Evolutionary conservation across 2,113 vertebrate genomes (phyloP).

Genomic region (Trochalopteron elliotii): DNA sequence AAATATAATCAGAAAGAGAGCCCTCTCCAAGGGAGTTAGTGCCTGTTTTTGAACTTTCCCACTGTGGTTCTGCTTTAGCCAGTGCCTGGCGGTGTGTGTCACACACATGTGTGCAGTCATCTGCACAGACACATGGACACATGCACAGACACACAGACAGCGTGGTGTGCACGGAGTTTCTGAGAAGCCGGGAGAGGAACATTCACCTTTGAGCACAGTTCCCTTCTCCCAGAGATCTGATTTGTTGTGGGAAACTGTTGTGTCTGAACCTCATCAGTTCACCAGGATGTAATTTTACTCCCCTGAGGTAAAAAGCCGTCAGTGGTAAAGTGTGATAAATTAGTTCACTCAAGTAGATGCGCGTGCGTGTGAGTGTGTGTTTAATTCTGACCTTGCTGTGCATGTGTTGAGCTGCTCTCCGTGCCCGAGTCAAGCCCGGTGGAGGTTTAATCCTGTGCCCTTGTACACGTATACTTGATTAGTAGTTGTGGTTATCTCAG

Average conservation of each 20-base stretch:
- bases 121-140: neutral
- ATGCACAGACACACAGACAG: accelerated
- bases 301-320: conserved; percentile 74
- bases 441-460: conserved; percentile 91
- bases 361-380: conserved; percentile 42
- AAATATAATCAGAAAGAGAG: conserved; percentile 23
- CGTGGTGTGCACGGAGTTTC: accelerated
- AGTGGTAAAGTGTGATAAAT: conserved; percentile 82
- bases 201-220: neutral
- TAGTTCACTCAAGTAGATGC: conserved; percentile 72
- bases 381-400: conserved; percentile 78
- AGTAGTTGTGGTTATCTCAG: conserved; percentile 93
- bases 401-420: conserved; percentile 76
- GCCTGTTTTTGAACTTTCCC: neutral
- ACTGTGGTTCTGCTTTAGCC: neutral
- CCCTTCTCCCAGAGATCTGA: neutral
- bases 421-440: conserved; percentile 83
- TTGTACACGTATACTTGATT: conserved; percentile 90
- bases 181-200: neutral
- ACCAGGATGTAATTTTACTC: conserved; percentile 77
- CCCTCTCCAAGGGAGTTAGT: neutral
- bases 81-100: accelerated
- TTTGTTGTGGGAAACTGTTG: conserved; percentile 59
- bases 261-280: conserved; percentile 52
- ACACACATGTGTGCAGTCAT: accelerated